Percentiles rank a stretch among this genome's conserved stretches.
Evolutionary conservation across 92 coral and sea anemone genomes (phyloP).

Genomic region (Ricordea florida): DNA sequence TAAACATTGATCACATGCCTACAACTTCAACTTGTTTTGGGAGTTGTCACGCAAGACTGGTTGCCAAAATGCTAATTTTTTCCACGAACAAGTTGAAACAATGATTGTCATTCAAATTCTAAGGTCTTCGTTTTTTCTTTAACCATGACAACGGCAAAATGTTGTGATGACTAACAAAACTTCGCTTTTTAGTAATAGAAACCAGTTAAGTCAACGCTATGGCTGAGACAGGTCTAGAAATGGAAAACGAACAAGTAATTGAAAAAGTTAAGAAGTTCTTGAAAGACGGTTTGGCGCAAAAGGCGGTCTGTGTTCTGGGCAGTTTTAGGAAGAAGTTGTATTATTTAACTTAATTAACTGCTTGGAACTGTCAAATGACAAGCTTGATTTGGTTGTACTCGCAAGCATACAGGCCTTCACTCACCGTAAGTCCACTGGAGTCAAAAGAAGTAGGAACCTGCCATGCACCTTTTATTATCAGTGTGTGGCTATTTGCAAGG

Average conservation of each 20-base stretch:
- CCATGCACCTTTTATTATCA: slow-evolving; percentile 49
- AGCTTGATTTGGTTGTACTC: slow-evolving; percentile 59
- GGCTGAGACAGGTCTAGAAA: too few species aligned
- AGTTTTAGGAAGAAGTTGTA: slow-evolving; percentile 33
- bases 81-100: too few species aligned
- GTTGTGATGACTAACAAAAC: too few species aligned
- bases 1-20: not conserved
- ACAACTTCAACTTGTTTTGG: too few species aligned
- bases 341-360: slow-evolving; percentile 48
- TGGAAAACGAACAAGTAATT: slow-evolving; percentile 1
- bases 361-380: slow-evolving; percentile 37
- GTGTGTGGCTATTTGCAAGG: slow-evolving; percentile 50
- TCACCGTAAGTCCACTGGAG: slow-evolving; percentile 28
- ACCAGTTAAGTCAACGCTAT: too few species aligned
- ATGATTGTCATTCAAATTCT: too few species aligned
- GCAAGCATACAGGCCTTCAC: slow-evolving; percentile 52
- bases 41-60: too few species aligned
- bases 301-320: slow-evolving; percentile 53
- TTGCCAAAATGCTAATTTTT: not conserved
- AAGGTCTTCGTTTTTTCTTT: too few species aligned
- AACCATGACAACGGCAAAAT: too few species aligned
- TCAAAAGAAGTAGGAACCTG: slow-evolving; percentile 48
- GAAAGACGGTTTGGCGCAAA: slow-evolving; percentile 37
- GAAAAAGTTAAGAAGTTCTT: slow-evolving; percentile 45
- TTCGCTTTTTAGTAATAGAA: too few species aligned